Base-by-base conservation (phyloP, 2,888 invertebrate genomes). In the Lymantria monacha region DNA sequence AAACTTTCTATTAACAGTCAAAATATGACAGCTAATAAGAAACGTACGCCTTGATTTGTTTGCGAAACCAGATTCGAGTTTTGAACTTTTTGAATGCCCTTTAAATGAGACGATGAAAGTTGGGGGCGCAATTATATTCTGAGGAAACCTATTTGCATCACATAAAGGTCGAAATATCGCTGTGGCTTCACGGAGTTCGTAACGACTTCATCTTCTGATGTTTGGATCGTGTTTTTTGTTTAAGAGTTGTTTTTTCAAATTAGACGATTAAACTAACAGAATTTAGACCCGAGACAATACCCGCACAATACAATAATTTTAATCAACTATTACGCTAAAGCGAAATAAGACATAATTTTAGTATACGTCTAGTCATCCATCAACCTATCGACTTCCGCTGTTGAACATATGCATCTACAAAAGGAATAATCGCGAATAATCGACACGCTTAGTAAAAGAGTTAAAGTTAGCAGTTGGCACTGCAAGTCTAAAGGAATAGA, bases 31-130 rank as follows among this genome's bases (percentile, higher is more conserved):
- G 42, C 45, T 46, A n/a, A 48, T 49, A 54, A 52, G 53, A 55
- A 62, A 66, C 43, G 48, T 45, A 38, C 57, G 44, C 58, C 65
- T 66, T 61, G 48, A 40, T 60, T 69, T 68, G 64, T 65, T 66
- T 66, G 61, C 53, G 50, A 63, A 69, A 63, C 66, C 64, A 63
- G 63, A 73, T 75, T 76, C 66, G 72, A 72, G 72, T 74, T 74
- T 41, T 50, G 52, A 76, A 76, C 58, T 78, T 76, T 72, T 68
- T 75, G 76, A 79, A 79, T 75, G 62, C 64, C 63, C 64, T 62
- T 66, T 65, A 70, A 74, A 76, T 73, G 71, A 74, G 72, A 66
- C 63, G 59, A 59, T 64, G 66, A 55, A 69, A 68, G 66, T 72
- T 69, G 57, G 59, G 46, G 53, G 59, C 67, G 62, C 72, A 76